Base-by-base conservation (phyloP, 2,888 invertebrate genomes). In the Marasmarcha lunaedactyla region DNA sequence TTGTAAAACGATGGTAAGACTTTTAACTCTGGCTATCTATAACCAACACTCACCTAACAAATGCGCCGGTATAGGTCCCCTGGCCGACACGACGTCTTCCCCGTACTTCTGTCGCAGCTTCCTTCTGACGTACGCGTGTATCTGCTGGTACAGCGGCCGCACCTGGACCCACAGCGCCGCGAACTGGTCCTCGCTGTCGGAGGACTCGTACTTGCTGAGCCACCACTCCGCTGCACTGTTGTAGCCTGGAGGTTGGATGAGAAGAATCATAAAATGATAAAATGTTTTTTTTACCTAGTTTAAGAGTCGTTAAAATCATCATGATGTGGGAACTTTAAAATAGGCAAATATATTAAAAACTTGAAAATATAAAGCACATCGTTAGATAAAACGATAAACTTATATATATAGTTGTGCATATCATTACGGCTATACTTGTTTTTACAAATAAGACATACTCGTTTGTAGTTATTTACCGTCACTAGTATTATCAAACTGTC, bases 41-140 rank as follows among this genome's bases (percentile, higher is more conserved):
- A n/a, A n/a, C n/a, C n/a, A n/a, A n/a, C n/a, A n/a, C n/a, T 54
- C 46, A 85, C 92, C 92, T 43, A 92, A 61, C 13, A 93, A 73
- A 83, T 93, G 92, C 41, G 91, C 92, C 1, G 93, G 93, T 38
- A 93, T 89, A 0, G 91, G 90, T 44, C 91, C 92, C 42, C 71
- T 86, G 39, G 87, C 86, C 0, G 88, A 79, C 0, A 90, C 87
- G 0, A 90, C 66, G 1, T 85, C 68, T 26, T 88, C 87, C 1
- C 93, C 93, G 60, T 94, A 94, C 48, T 86, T 84, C 54, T 89
- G 78, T 11, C 87, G 76, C 34, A 95, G 71, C 40, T 89, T 88
- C 49, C 86, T 85, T 48, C 94, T 85, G 1, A 94, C 90, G 56
- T 93, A 95, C 0, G 92, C 93, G 63, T 95, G 95, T 1, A 95